A percentile compares a stretch with the other conserved stretches of the same genome.
phyloP scores from a whole-genome alignment of 2,113 vertebrate genomes.

The Tiliqua scincoides region DNA sequence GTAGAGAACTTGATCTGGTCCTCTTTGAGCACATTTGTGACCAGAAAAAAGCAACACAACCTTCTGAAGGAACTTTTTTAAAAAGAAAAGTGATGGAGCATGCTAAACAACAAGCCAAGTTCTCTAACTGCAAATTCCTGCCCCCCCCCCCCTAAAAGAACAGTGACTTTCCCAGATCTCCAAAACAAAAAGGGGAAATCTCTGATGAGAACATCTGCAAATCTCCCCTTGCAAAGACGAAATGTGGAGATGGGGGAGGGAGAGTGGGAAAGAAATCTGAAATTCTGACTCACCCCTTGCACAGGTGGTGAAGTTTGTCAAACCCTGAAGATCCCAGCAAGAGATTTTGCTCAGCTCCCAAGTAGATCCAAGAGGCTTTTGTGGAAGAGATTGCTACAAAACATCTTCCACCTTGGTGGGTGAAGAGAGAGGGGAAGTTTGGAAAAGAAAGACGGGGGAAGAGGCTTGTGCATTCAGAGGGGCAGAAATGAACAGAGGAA shows the following conservation, averaged over 20 bases:
- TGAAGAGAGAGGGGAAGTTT: not conserved
- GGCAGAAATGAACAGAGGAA: not conserved
- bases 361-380: not conserved
- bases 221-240: not conserved
- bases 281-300: not conserved
- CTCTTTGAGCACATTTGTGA: not conserved
- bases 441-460: not conserved
- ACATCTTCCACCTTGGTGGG: rapidly evolving
- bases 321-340: not conserved
- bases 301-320: not conserved
- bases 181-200: not conserved
- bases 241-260: too few relatives aligned
- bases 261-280: conserved; percentile 9
- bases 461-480: not conserved
- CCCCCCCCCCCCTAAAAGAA: too few relatives aligned
- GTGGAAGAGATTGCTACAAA: not conserved
- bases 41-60: too few relatives aligned
- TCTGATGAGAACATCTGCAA: not conserved
- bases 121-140: not conserved
- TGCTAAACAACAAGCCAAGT: not conserved
- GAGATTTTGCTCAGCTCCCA: not conserved
- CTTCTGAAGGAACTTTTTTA: not conserved
- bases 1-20: not conserved
- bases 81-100: not conserved
- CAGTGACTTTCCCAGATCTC: not conserved